phyloP scores from a whole-genome alignment of 2,888 invertebrate species.

The Scaptomyza tumidula region DNA sequence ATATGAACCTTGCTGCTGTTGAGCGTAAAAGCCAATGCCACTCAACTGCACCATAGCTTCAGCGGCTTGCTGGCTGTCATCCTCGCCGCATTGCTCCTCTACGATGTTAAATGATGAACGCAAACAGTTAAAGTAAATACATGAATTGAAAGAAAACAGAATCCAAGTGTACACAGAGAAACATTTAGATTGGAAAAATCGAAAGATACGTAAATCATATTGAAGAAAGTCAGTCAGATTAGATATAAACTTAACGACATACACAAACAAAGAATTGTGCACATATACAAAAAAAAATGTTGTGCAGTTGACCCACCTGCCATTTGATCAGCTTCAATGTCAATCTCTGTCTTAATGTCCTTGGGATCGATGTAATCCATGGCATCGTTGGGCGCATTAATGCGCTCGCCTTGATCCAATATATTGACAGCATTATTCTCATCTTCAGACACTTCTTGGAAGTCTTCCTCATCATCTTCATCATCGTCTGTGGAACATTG shows the following conservation, averaged over 20 bases:
- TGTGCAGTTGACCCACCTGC: slow-evolving; percentile 64
- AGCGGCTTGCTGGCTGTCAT: slow-evolving; percentile 89
- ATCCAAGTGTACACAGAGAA: slow-evolving; percentile 55
- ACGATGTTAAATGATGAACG: slow-evolving; percentile 33
- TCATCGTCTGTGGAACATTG: slow-evolving; percentile 90
- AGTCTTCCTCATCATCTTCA: slow-evolving; percentile 87
- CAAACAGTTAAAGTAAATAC: slow-evolving; percentile 38
- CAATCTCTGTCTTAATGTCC: slow-evolving; percentile 79
- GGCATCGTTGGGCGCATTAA: slow-evolving; percentile 57
- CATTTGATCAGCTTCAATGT: slow-evolving; percentile 74
- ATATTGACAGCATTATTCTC: slow-evolving; percentile 85
- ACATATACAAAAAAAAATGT: neutral
- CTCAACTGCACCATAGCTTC: slow-evolving; percentile 91
- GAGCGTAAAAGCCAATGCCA: slow-evolving; percentile 88
- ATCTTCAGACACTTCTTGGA: slow-evolving; percentile 87
- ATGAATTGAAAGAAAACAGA: slow-evolving; percentile 48
- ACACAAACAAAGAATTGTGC: slow-evolving; percentile 8
- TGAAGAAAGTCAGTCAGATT: slow-evolving; percentile 3
- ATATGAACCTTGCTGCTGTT: slow-evolving; percentile 84
- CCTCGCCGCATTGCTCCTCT: slow-evolving; percentile 85
- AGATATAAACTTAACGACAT: slow-evolving; percentile 7
- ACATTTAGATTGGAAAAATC: slow-evolving; percentile 41
- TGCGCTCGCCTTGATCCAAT: slow-evolving; percentile 83
- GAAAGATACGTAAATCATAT: slow-evolving; percentile 24
- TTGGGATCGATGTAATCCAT: slow-evolving; percentile 77